Conservation (phyloP, 2,797 vertebrate species). For the Tadarida brasiliensis region DNA sequence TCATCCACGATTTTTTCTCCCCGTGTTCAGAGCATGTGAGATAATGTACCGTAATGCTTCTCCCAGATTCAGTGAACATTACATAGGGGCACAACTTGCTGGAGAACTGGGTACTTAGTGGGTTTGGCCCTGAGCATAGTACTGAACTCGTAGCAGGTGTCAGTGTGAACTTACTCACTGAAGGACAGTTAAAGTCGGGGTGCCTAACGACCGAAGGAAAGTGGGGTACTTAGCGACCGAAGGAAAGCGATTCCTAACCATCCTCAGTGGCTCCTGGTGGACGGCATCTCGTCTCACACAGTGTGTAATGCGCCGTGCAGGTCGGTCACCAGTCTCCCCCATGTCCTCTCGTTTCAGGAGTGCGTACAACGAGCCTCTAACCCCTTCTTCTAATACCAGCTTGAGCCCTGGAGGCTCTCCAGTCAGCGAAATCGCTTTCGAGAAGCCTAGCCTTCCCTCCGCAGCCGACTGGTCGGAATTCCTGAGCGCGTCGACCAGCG, state of each 20-base stretch:
- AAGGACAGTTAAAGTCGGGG: neutral
- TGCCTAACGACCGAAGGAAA: neutral
- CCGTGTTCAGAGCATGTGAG: accelerated
- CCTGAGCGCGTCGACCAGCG: slow-evolving; percentile 97
- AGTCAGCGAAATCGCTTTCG: slow-evolving; percentile 92
- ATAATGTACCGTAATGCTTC: accelerated
- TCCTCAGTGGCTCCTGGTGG: neutral
- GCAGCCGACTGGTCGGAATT: slow-evolving; percentile 99
- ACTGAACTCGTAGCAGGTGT: neutral
- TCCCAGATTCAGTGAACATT: neutral
- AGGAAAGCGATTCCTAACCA: neutral
- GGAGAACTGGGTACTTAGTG: neutral
- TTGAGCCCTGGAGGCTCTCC: slow-evolving; percentile 96
- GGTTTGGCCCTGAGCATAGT: neutral
- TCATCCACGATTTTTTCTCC: accelerated
- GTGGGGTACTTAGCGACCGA: neutral
- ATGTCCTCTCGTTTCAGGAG: slow-evolving; percentile 89
- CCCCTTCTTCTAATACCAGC: slow-evolving; percentile 96
- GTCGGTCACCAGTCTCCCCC: neutral
- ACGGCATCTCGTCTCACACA: neutral
- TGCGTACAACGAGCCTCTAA: slow-evolving; percentile 95
- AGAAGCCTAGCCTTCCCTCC: slow-evolving; percentile 94
- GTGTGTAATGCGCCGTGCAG: neutral
- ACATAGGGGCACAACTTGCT: neutral
- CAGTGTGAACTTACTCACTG: neutral